Percentiles rank a stretch among this genome's conserved stretches.
These are phyloP conservation scores for Heliconius himera DNA, from an alignment of 1,140 invertebrate genomes.

Conservation along the genomic window DNA sequence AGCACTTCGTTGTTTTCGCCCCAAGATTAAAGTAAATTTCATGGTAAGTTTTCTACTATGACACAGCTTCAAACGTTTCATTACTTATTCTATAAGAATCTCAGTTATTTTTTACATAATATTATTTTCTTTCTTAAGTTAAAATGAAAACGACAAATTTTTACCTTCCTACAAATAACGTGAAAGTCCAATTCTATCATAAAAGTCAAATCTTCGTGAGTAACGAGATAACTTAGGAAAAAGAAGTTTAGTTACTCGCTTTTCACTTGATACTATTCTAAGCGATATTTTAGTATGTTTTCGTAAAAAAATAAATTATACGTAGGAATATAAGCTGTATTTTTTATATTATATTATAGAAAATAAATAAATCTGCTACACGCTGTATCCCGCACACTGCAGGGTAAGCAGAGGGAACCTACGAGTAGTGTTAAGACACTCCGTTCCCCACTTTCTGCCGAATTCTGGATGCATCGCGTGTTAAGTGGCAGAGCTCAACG, in stretches of 20 bases:
- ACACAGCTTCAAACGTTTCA: too few relatives aligned
- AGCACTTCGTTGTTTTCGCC: too few relatives aligned
- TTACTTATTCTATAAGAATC: too few relatives aligned
- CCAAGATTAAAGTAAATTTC: too few relatives aligned
- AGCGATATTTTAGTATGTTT: slow-evolving; percentile 58
- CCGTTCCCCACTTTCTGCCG: too few relatives aligned
- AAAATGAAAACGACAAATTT: slow-evolving; percentile 24
- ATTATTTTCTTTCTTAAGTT: neutral
- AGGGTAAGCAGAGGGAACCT: too few relatives aligned
- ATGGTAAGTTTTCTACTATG: too few relatives aligned
- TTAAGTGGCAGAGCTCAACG: too few relatives aligned
- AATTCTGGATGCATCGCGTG: too few relatives aligned
- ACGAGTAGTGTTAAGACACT: too few relatives aligned
- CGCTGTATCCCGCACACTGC: too few relatives aligned
- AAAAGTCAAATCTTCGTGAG: slow-evolving; percentile 73
- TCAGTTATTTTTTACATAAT: too few relatives aligned
- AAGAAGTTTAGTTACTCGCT: slow-evolving; percentile 54
- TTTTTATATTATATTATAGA: neutral
- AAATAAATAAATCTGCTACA: neutral
- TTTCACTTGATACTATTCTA: slow-evolving; percentile 57
- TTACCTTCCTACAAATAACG: slow-evolving; percentile 60
- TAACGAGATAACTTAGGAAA: slow-evolving; percentile 70
- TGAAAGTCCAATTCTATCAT: slow-evolving; percentile 64
- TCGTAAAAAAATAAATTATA: neutral
- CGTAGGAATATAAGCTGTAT: neutral